phyloP scores from a whole-genome alignment of 2,113 vertebrate species.

The Paracanthobrama guichenoti region DNA sequence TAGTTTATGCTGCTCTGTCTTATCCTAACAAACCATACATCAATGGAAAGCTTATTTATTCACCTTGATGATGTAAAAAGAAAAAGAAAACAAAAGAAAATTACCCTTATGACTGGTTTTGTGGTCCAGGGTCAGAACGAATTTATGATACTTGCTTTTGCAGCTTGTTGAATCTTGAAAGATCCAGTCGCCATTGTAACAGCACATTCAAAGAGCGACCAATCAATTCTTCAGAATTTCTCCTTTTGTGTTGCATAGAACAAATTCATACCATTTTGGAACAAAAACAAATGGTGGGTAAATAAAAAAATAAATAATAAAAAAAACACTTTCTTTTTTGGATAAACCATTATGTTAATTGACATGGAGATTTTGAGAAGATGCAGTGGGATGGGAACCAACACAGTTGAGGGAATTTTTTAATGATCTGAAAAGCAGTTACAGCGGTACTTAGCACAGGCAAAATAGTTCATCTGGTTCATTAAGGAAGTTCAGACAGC shows the following conservation, averaged over 20 bases:
- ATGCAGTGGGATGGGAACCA: background rate
- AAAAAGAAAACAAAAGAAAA: too few species aligned
- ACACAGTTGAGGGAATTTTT: background rate
- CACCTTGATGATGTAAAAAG: too few species aligned
- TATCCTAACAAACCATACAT: too few species aligned
- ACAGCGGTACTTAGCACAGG: background rate
- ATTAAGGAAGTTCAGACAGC: constrained; percentile 23
- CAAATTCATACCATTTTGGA: background rate
- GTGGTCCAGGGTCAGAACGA: too few species aligned
- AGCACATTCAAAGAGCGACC: background rate
- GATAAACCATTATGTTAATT: background rate
- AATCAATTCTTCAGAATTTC: background rate
- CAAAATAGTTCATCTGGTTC: background rate
- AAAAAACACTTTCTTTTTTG: background rate
- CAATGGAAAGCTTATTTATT: too few species aligned
- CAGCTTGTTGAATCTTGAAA: background rate
- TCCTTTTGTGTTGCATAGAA: background rate
- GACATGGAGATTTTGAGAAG: background rate
- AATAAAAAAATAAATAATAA: background rate
- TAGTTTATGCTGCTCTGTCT: background rate
- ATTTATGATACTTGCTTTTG: background rate
- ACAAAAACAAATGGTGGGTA: background rate
- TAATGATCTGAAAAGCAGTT: constrained; percentile 7
- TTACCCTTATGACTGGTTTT: too few species aligned
- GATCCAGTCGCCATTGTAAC: background rate